Base-by-base conservation (phyloP, 2,888 invertebrate genomes). In the Trypoxylon attenuatum region DNA sequence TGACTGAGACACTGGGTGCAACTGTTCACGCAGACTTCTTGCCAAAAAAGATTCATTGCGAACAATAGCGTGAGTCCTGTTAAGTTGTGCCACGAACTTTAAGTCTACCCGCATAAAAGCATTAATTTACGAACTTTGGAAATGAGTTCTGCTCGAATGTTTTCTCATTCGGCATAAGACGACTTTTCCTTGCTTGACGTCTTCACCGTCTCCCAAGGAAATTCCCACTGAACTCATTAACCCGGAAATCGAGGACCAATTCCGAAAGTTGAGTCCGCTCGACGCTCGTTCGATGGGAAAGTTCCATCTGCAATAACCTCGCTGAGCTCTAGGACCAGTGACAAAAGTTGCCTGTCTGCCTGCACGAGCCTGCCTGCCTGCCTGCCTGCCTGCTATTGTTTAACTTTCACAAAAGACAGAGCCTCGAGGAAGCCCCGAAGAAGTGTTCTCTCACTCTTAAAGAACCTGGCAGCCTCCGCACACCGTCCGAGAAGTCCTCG, bases 221-320 rank as follows among this genome's bases (percentile, higher is more conserved):
- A 13, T 13, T 61, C 52, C 49, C 33, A 25, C 47, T 19, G 60
- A 65, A 63, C 51, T 66, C 62, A 63, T 76, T 74, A 69, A 72
- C 65, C 58, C 59, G 65, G 65, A 75, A 81, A 82, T 79, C 76
- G 70, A 72, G 70, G 77, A 45, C 49, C 73, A 58, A 63, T 62
- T 68, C 58, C 55, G 51, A 21, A 47, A 71, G 55, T 72, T 72
- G 2, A 33, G 13, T n/a, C 29, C 19, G 19, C 41, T 16, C 46
- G 54, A 39, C 45, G 68, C 41, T 57, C 52, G 51, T 27, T 50
- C 63, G 70, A 75, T 79, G 79, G 67, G 71, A 79, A 69, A 69
- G 49, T 69, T 70, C 75, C 77, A 77, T 70, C 70, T 72, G 73
- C 70, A 63, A 73, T 71, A 73, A 77, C 70, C 69, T n/a, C n/a